Percentiles rank a stretch among this genome's conserved stretches.
These are phyloP conservation scores for Bettongia penicillata DNA, from an alignment of 2,113 vertebrate species.

Conservation along the genomic window DNA sequence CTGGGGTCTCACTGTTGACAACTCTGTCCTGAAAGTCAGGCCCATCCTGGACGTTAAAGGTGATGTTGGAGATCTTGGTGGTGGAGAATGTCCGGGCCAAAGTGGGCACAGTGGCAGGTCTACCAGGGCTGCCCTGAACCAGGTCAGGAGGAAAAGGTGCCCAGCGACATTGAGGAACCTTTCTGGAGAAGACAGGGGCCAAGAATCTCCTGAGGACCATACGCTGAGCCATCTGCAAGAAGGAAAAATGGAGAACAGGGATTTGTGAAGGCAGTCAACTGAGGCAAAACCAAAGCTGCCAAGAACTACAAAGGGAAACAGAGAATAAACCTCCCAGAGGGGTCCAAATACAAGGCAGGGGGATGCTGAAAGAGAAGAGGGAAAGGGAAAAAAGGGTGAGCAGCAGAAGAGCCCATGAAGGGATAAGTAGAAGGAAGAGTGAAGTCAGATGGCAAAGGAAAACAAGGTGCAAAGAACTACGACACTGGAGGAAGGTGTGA, in stretches of 20 bases:
- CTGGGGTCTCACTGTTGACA: conserved; percentile 92
- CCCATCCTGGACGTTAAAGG: conserved; percentile 95
- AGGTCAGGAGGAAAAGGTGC: conserved; percentile 44
- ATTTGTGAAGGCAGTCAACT: neutral
- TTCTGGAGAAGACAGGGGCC: conserved; percentile 61
- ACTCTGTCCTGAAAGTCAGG: conserved; percentile 96
- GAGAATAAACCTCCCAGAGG: accelerated
- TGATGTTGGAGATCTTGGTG: conserved; percentile 76
- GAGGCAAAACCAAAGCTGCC: neutral
- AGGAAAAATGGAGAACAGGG: neutral
- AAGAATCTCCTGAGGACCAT: conserved; percentile 85
- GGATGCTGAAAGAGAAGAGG: neutral
- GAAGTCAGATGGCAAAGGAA: neutral
- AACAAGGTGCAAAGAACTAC: neutral
- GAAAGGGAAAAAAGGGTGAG: neutral
- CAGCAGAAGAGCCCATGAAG: neutral
- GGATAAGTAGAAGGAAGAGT: neutral
- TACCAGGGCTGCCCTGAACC: conserved; percentile 10
- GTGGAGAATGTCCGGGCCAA: conserved; percentile 66
- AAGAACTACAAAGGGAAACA: neutral
- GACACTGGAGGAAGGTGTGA: neutral
- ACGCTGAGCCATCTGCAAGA: conserved; percentile 93
- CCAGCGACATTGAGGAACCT: conserved; percentile 39
- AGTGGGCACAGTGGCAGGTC: conserved; percentile 24
- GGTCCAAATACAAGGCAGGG: neutral